Evolutionary conservation across 30 jellyfish, hydroid and myxozoan species (phyloP), one percentile per base, ranked within the genome.

Genomic region (Cassiopea andromeda): DNA sequence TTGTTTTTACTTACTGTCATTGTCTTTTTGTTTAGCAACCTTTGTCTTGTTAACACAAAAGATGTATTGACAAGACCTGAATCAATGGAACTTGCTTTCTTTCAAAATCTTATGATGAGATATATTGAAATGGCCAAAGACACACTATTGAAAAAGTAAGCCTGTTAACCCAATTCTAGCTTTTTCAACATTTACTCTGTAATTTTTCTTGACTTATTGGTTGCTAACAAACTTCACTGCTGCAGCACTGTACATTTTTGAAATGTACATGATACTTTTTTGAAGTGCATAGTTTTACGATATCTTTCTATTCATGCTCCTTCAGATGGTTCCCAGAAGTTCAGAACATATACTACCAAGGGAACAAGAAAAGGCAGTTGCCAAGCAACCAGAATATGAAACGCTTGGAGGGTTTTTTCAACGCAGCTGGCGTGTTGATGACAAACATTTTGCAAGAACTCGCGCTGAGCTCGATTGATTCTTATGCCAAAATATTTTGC

Each of bases 281-380:
- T 46, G 14, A 19, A 3, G 10, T 54, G 64, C 38, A 27, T 27
- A 27, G 38, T 27, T 54, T 54, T 54, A 54, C 7, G 10, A 54
- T 10, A 3, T 66, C 15, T 2, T 2, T 19, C 8, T 19, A 66
- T 13, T 19, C 27, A 15, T 70, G 17, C n/a, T 19, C 50, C 50
- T 18, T 1, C 45, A 94, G 99, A 70, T 94, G 99, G 99, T 94
- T 90, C 60, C 99, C 99, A 0, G 99, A 90, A 83, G 98, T 94
- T 15, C 99, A 94, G 73, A 94, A 91, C 82, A 94, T 94, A 27
- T 94, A 91, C 78, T 94, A 94, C 93, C 99, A 94, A 85, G 99
- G 98, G 2, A 94, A 85, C 97, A 94, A 94, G 84, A 81, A 85
- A 71, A 87, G 85, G 67, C 50, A 80, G 79, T 48, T 94, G 71